These are phyloP conservation scores for Drosophila varians DNA, from an alignment of 1,140 invertebrate genomes.

Conservation along the genomic window DNA sequence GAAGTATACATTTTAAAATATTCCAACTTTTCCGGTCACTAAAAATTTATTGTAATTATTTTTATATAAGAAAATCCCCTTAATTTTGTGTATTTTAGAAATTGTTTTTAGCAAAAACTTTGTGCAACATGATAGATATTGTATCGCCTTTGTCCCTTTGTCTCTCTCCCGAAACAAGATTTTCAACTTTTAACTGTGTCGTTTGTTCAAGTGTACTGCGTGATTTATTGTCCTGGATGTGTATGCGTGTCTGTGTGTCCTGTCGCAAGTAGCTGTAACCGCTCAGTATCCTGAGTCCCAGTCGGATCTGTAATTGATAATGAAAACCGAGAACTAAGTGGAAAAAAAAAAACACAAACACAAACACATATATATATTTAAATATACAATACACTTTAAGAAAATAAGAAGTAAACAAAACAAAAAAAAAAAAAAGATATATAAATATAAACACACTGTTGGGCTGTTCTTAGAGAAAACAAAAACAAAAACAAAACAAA, in stretches of 20 bases:
- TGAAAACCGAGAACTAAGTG: slow-evolving; percentile 19
- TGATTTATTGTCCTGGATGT: background rate
- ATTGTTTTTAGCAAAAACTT: background rate
- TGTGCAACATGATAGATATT: no score
- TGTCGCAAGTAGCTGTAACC: slow-evolving; percentile 21
- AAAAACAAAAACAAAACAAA: slow-evolving; percentile 43
- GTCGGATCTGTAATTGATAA: slow-evolving; percentile 12
- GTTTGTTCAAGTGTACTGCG: background rate
- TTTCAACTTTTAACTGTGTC: background rate
- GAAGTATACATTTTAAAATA: background rate
- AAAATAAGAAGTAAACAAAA: slow-evolving; percentile 30
- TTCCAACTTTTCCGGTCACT: background rate
- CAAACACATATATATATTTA: slow-evolving; percentile 22
- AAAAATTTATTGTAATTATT: background rate
- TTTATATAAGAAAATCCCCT: no score
- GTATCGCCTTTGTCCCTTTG: no score
- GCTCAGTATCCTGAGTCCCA: slow-evolving; percentile 24
- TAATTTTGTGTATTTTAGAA: background rate
- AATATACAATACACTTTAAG: slow-evolving; percentile 35
- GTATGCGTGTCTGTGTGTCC: background rate
- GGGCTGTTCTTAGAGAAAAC: slow-evolving; percentile 77
- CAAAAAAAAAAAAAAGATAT: slow-evolving; percentile 4
- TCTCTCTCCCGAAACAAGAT: background rate
- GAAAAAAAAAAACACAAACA: slow-evolving; percentile 16
- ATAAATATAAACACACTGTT: slow-evolving; percentile 58